Conservation (phyloP, 2,888 invertebrate genomes). For the Rhopalosiphum nymphaeae region DNA sequence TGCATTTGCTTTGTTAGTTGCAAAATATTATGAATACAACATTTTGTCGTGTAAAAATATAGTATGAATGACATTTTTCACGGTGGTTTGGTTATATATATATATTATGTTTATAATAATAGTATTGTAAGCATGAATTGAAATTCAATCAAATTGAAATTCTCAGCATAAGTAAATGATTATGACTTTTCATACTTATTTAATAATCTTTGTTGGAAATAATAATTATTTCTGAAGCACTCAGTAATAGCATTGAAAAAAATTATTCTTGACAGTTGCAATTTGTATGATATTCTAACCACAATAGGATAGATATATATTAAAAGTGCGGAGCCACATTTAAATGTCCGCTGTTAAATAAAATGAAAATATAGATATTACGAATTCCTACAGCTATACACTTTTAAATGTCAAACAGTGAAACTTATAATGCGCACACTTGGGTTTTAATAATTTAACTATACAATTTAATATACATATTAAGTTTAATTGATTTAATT, state of each 20-base stretch:
- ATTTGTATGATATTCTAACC: not conserved
- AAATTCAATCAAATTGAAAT: not conserved
- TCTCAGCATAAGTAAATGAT: not conserved
- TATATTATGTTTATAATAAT: not conserved
- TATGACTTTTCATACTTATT: not conserved
- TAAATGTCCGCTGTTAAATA: not conserved
- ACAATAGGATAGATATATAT: not conserved
- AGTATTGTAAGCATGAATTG: not conserved
- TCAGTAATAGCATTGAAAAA: not conserved
- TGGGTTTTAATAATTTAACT: not conserved
- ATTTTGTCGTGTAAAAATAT: not conserved
- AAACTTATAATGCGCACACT: not conserved
- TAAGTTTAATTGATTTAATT: not conserved
- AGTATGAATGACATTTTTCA: not conserved
- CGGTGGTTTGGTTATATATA: not conserved
- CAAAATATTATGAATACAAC: not conserved
- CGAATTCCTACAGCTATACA: not conserved
- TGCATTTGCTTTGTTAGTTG: not conserved
- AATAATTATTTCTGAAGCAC: not conserved
- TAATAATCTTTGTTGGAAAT: constrained; percentile 11
- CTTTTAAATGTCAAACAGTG: not conserved
- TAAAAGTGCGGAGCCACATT: not conserved
- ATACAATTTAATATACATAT: not conserved
- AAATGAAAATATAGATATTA: not conserved
- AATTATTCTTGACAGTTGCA: not conserved